Evolutionary conservation across 1,140 invertebrate genomes (phyloP).

Genomic region (Tachypleus tridentatus): DNA sequence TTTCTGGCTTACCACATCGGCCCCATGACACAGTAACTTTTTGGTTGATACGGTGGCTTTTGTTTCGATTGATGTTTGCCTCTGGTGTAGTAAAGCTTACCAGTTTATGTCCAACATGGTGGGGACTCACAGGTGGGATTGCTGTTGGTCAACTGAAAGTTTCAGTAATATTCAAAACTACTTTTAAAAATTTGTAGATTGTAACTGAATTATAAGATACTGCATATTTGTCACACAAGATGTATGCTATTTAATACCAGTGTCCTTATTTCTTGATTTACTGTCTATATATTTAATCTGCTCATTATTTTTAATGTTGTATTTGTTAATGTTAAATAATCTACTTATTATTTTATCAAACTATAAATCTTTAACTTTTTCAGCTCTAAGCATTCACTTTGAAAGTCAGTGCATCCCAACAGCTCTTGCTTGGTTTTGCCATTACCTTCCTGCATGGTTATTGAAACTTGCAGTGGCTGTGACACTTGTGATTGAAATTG

Average conservation of each 20-base stretch:
- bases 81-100: constrained; percentile 61
- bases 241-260: too few species aligned
- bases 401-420: constrained; percentile 61
- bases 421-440: constrained; percentile 52
- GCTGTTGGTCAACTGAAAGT: neutral
- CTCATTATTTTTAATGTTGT: too few species aligned
- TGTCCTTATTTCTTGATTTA: too few species aligned
- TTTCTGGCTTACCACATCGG: constrained; percentile 15
- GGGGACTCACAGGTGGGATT: constrained; percentile 58
- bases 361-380: constrained; percentile 26
- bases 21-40: constrained; percentile 47
- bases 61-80: constrained; percentile 64
- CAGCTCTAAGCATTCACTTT: constrained; percentile 60
- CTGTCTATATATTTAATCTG: too few species aligned
- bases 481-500: constrained; percentile 53
- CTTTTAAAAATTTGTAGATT: too few species aligned
- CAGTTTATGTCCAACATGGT: constrained; percentile 66
- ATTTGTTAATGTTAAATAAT: too few species aligned
- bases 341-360: neutral
- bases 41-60: constrained; percentile 61
- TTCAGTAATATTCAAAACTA: too few species aligned
- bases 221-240: too few species aligned
- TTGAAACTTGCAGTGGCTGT: constrained; percentile 48
- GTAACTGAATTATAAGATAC: too few species aligned
- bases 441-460: constrained; percentile 53